Evolutionary conservation across 2,113 vertebrate genomes (phyloP).

Genomic region (Patagioenas fasciata): DNA sequence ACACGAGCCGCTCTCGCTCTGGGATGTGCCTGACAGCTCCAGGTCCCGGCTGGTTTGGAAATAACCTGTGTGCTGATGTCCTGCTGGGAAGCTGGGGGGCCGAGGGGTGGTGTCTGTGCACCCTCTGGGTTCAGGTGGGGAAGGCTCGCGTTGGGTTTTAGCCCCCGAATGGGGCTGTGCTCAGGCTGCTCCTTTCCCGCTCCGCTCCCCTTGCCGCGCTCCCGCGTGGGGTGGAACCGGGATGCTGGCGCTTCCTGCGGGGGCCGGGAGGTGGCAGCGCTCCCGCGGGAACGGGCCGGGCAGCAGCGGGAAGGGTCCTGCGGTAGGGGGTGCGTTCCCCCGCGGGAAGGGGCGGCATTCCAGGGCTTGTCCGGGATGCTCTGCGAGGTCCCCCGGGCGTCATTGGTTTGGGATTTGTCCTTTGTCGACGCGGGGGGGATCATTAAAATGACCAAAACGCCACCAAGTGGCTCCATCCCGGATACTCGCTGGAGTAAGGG

Average conservation of each 20-base stretch:
- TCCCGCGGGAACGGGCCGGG: accelerated
- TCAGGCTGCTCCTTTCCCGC: not conserved
- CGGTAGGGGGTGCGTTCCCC: not conserved
- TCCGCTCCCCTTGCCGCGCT: accelerated
- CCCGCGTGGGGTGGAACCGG: no score
- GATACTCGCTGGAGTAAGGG: not conserved
- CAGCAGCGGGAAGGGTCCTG: not conserved
- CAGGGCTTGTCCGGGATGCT: not conserved
- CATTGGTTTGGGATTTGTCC: not conserved
- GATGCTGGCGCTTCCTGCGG: not conserved
- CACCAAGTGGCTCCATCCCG: not conserved
- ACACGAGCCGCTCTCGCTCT: accelerated
- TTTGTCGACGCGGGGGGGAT: not conserved
- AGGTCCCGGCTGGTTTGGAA: not conserved
- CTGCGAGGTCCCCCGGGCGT: not conserved
- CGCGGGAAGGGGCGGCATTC: not conserved
- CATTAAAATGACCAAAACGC: not conserved
- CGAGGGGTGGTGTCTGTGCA: no score
- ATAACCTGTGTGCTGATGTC: no score
- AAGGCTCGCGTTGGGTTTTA: not conserved
- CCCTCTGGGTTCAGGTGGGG: no score
- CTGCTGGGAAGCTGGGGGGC: no score
- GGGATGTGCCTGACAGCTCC: not conserved
- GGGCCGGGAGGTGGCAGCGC: not conserved
- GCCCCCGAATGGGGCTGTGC: not conserved